Evolutionary conservation across 1,140 invertebrate species (phyloP), one percentile per base, ranked within the genome.

Genomic region (Bursaphelenchus mucronatus): DNA sequence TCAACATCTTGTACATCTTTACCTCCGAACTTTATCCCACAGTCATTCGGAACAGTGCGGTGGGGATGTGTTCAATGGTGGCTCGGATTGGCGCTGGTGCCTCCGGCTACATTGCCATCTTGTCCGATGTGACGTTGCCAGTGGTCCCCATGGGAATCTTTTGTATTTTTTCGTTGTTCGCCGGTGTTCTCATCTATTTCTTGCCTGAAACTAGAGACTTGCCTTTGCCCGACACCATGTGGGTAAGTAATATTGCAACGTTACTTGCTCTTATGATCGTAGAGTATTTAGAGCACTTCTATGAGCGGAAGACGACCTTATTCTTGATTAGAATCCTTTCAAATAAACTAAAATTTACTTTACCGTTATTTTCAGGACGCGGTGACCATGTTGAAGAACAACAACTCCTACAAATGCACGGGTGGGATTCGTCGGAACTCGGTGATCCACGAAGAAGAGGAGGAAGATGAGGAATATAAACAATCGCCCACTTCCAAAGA

Each of bases 1-100:
- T 79, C 61, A 79, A 79, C 58, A 79, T 79, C 61, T 63, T 79
- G 13, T 79, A 81, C 67, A 81, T 79, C 40, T 79, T 79, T 55
- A 81, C 79, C 7, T 78, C 69, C 15, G 78, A 79, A 62, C 66
- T 79, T 15, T 81, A 79, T 56, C 78, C 78, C 43, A 79, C 78
- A 2, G 74, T 79, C 11, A 75, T 79, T 46, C 59, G 78, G 19
- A 79, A 81, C 55, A 66, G 51, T 61, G 71, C 71, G 7, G 71
- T 74, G 30, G 71, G 71, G 8, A 68, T 74, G 5, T 75, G 68
- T 53, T 70, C 64, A 0, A 74, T 74, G 66, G 63, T 72, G 0
- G 76, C 76, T 43, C 69, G 76, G 40, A 59, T 79, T 44, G 78
- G 76, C n/a, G 65, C 78, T 0, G 78, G 74, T 10, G 55, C 74